These are phyloP conservation scores for Ammospiza maritima DNA, from an alignment of 2,797 vertebrate genomes.

Conservation along the genomic window DNA sequence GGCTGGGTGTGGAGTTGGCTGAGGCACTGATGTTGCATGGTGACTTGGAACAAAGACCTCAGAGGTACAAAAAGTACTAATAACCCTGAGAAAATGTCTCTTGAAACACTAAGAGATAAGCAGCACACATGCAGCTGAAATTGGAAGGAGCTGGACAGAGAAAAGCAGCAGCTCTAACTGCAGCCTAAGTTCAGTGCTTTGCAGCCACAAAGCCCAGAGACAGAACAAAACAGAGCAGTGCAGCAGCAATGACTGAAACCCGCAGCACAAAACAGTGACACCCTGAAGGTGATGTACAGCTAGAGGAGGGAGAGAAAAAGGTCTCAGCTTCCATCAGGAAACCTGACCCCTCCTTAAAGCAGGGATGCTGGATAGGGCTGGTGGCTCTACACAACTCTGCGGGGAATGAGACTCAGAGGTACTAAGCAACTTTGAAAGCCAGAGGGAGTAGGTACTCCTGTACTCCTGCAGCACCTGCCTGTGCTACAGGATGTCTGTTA, in stretches of 20 bases:
- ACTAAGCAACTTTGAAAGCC: background rate
- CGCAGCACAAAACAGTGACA: background rate
- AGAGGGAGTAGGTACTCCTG: background rate
- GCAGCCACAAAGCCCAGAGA: background rate
- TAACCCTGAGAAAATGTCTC: background rate
- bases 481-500: background rate
- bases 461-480: background rate
- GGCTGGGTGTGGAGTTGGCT: background rate
- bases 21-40: background rate
- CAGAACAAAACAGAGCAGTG: background rate
- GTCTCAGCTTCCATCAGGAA: background rate
- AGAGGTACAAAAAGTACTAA: background rate
- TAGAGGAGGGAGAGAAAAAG: background rate
- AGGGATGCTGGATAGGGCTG: background rate
- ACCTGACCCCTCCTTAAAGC: background rate
- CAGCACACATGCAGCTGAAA: background rate
- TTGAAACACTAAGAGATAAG: background rate
- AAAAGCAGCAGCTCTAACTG: background rate
- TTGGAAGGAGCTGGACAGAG: background rate
- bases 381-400: background rate
- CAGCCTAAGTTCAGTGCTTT: background rate
- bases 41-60: background rate
- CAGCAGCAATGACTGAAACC: background rate
- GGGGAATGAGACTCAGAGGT: rapidly evolving
- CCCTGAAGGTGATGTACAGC: background rate